phyloP scores from a whole-genome alignment of 1,140 invertebrate species.

The Arion vulgaris region DNA sequence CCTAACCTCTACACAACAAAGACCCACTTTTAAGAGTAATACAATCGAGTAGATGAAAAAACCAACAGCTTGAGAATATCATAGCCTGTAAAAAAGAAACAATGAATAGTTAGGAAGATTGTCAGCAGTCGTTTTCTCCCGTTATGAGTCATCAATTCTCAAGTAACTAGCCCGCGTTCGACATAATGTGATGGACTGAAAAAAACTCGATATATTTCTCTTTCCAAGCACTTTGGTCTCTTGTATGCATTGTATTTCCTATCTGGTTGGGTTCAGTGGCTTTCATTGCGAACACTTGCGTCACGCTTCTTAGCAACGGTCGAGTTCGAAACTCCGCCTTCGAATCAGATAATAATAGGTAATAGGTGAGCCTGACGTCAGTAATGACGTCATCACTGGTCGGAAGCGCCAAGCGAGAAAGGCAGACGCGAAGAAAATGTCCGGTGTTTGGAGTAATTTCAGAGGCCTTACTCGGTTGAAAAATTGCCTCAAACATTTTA shows the following conservation, averaged over 20 bases:
- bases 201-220: not conserved
- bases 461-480: slow-evolving; percentile 45
- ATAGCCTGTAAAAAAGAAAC: too few species aligned
- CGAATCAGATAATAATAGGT: slow-evolving; percentile 46
- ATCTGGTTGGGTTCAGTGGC: not conserved
- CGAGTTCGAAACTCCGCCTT: slow-evolving; percentile 55
- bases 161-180: not conserved
- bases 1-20: too few species aligned
- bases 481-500: slow-evolving; percentile 32
- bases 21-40: too few species aligned
- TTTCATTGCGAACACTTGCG: slow-evolving; percentile 3
- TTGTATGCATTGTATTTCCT: slow-evolving; percentile 7
- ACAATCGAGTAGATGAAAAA: too few species aligned
- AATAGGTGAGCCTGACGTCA: slow-evolving; percentile 52
- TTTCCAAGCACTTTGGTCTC: not conserved
- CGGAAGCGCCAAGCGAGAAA: slow-evolving; percentile 36
- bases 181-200: not conserved
- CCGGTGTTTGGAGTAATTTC: slow-evolving; percentile 38
- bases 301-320: slow-evolving; percentile 51
- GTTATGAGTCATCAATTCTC: slow-evolving; percentile 9
- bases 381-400: slow-evolving; percentile 47
- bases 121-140: not conserved
- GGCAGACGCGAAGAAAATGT: slow-evolving; percentile 43
- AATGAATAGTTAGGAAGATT: too few species aligned
- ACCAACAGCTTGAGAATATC: too few species aligned